Percentiles rank a stretch among this genome's conserved stretches.
Evolutionary conservation across 2,113 vertebrate species (phyloP).

Genomic region (Catharus fuscescens): DNA sequence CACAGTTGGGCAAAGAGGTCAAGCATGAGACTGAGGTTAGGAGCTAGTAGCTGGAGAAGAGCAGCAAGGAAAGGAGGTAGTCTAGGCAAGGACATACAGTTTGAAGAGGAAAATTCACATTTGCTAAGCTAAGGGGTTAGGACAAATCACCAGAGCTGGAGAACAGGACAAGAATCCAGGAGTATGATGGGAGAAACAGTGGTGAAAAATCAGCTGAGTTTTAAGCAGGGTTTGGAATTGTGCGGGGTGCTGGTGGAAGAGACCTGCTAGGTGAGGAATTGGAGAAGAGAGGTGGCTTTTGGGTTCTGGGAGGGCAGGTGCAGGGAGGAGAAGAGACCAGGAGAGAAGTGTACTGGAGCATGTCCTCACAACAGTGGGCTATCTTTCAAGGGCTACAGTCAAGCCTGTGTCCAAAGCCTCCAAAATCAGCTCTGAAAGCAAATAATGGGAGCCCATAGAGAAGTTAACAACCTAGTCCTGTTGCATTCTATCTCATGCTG

Average conservation of each 20-base stretch:
- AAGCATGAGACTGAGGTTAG: neutral
- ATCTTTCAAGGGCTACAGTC: neutral
- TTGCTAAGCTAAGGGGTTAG: neutral
- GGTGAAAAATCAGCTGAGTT: neutral
- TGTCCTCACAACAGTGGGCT: fast-evolving
- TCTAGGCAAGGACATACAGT: neutral
- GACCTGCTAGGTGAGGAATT: neutral
- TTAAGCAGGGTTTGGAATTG: neutral
- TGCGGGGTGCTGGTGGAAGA: neutral
- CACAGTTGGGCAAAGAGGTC: neutral
- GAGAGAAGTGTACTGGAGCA: neutral
- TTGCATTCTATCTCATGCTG: neutral
- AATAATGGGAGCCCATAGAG: neutral
- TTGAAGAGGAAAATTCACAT: neutral
- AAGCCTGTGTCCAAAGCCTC: neutral
- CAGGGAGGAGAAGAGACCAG: neutral
- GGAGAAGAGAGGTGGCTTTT: neutral
- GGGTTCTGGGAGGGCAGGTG: neutral
- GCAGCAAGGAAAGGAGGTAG: neutral
- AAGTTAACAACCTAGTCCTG: neutral
- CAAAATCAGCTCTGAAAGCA: neutral
- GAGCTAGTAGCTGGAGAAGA: neutral
- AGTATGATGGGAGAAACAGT: neutral
- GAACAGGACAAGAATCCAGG: neutral
- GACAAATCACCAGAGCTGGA: neutral